Evolutionary conservation across 2,888 invertebrate species (phyloP).

Genomic region (Agrochola lychnidis): DNA sequence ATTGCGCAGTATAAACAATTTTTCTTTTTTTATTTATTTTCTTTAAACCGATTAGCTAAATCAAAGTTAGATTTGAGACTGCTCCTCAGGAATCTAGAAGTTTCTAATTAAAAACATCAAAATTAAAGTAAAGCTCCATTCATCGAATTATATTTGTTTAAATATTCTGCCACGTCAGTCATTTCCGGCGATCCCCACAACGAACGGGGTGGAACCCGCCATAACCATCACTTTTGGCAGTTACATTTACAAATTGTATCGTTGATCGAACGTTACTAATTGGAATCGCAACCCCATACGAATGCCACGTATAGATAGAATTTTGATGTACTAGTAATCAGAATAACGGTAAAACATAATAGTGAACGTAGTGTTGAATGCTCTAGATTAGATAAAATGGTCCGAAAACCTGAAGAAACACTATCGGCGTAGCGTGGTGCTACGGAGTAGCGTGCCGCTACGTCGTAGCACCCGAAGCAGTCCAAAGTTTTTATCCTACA

Average conservation of each 20-base stretch:
- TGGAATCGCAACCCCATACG: conserved; percentile 11
- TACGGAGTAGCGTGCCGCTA: background rate
- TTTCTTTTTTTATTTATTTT: background rate
- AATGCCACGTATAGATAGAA: background rate
- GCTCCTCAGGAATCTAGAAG: background rate
- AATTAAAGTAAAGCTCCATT: conserved; percentile 8
- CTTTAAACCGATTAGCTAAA: background rate
- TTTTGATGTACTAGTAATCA: background rate
- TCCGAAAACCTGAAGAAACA: background rate
- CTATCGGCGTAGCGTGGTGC: conserved; percentile 4
- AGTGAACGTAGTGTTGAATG: background rate
- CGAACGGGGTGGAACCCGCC: conserved; percentile 16
- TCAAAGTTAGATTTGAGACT: background rate
- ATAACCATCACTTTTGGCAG: conserved; percentile 29
- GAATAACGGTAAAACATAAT: background rate
- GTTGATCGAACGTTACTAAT: conserved; percentile 36
- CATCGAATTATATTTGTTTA: background rate
- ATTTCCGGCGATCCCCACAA: conserved; percentile 20
- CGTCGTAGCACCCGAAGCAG: background rate
- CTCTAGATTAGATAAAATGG: background rate
- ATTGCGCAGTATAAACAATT: too few relatives aligned
- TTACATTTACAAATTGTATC: conserved; percentile 40
- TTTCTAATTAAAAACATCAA: background rate
- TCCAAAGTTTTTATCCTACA: background rate
- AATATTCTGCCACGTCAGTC: conserved; percentile 22